phyloP scores from a whole-genome alignment of 2,888 invertebrate genomes.

The Taenaris catops region DNA sequence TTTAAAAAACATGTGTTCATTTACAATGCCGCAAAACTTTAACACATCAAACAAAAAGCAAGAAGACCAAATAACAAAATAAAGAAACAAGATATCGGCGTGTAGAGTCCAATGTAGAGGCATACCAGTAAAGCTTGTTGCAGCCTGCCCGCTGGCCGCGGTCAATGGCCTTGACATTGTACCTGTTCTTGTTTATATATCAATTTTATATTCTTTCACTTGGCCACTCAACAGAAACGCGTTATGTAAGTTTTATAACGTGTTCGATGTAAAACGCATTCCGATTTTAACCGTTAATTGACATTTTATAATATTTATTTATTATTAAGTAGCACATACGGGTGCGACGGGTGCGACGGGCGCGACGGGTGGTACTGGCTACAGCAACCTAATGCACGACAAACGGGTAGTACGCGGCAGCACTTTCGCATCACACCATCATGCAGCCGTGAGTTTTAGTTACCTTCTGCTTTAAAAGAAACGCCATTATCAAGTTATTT shows the following conservation, averaged over 20 bases:
- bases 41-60: no score
- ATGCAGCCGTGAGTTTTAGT: slow-evolving; percentile 83
- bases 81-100: slow-evolving; percentile 12
- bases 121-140: slow-evolving; percentile 15
- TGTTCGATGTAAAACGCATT: slow-evolving; percentile 3
- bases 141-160: slow-evolving; percentile 30
- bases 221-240: slow-evolving; percentile 2
- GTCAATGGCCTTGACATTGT: slow-evolving; percentile 71
- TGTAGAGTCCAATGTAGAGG: slow-evolving; percentile 5
- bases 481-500: no score
- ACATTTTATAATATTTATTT: no score
- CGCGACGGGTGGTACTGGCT: slow-evolving; percentile 28
- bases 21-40: no score
- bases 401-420: slow-evolving; percentile 91
- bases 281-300: slow-evolving; percentile 1
- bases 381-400: slow-evolving; percentile 92
- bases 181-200: slow-evolving; percentile 48
- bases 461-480: no score
- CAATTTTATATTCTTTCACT: slow-evolving; percentile 34
- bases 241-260: slow-evolving; percentile 7
- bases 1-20: no score
- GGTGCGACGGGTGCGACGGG: no score
- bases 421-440: slow-evolving; percentile 87
- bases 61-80: slow-evolving; percentile 9
- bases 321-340: no score